Conservation (phyloP, 1,140 invertebrate genomes). For the Dufourea novaeangliae region DNA sequence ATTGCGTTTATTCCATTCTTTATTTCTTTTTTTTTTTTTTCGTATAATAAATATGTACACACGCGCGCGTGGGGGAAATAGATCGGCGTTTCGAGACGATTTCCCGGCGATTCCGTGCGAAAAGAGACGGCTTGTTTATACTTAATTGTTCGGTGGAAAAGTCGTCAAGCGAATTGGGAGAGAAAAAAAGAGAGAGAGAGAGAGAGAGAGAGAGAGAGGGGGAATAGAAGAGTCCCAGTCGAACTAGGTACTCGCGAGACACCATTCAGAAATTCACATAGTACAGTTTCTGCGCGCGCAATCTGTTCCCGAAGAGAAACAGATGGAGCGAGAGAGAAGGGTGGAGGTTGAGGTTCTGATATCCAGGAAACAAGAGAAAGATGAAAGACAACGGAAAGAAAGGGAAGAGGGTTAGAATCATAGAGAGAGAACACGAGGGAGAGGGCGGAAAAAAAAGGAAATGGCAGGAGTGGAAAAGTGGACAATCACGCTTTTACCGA, state of each 20-base stretch:
- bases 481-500: slow-evolving; percentile 44
- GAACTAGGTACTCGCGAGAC: slow-evolving; percentile 42
- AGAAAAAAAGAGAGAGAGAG: no score
- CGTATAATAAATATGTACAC: slow-evolving; percentile 27
- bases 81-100: slow-evolving; percentile 31
- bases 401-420: neutral
- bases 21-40: neutral
- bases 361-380: neutral
- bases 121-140: slow-evolving; percentile 34
- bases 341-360: neutral
- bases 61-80: slow-evolving; percentile 22
- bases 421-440: neutral
- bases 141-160: slow-evolving; percentile 49
- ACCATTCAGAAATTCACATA: slow-evolving; percentile 51
- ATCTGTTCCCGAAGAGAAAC: neutral
- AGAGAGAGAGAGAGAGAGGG: no score
- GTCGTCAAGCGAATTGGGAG: slow-evolving; percentile 34
- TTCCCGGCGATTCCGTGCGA: slow-evolving; percentile 20
- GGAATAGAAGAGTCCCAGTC: slow-evolving; percentile 25
- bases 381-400: neutral
- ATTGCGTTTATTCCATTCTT: neutral
- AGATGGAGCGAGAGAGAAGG: neutral
- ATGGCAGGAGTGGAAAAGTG: slow-evolving; percentile 38
- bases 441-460: neutral
- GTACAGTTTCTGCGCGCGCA: slow-evolving; percentile 30